phyloP scores from a whole-genome alignment of 2,888 invertebrate genomes.

The Gnatocerus cornutus region DNA sequence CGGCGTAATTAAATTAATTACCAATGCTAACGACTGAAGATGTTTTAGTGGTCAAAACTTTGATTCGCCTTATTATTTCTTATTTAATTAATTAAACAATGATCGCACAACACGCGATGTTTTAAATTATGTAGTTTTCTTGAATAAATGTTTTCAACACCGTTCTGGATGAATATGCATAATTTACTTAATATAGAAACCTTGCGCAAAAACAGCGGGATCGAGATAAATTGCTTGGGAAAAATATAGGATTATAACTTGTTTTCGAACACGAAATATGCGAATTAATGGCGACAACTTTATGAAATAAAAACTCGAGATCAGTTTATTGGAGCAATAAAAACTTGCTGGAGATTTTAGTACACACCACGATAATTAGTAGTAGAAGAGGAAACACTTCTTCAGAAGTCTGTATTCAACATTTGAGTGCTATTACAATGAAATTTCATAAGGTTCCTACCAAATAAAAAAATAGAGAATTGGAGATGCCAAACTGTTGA shows the following conservation, averaged over 20 bases:
- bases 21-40: too few relatives aligned
- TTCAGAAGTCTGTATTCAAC: too few relatives aligned
- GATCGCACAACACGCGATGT: constrained; percentile 49
- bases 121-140: constrained; percentile 35
- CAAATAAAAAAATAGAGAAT: too few relatives aligned
- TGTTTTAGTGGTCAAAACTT: constrained; percentile 45
- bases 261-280: constrained; percentile 39
- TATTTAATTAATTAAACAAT: constrained; percentile 50
- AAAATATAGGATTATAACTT: constrained; percentile 28
- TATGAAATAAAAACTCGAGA: too few relatives aligned
- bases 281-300: constrained; percentile 22
- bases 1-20: constrained; percentile 19
- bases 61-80: constrained; percentile 46
- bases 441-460: too few relatives aligned
- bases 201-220: constrained; percentile 25
- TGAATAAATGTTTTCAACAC: constrained; percentile 44
- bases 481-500: too few relatives aligned
- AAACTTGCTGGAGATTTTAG: too few relatives aligned
- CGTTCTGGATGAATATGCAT: constrained; percentile 41
- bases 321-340: too few relatives aligned
- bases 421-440: too few relatives aligned
- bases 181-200: constrained; percentile 21
- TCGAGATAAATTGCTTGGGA: constrained; percentile 20
- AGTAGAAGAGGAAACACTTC: too few relatives aligned
- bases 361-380: too few relatives aligned